A percentile compares a stretch with the other conserved stretches of the same genome.
Evolutionary conservation across 1,140 invertebrate genomes (phyloP).

Genomic region (Heliconius melpomene): DNA sequence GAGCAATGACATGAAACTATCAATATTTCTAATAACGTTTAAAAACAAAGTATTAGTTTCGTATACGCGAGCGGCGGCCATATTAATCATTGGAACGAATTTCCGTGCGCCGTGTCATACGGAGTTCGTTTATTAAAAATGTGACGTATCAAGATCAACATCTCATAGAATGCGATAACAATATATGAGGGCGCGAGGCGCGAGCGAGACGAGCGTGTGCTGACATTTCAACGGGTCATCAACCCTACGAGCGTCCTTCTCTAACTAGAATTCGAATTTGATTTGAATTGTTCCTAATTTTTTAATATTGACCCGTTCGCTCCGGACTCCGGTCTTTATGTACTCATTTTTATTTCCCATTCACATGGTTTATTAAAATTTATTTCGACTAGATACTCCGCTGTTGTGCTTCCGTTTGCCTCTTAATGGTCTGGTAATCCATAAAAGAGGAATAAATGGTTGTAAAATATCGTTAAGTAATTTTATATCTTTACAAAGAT

Average conservation of each 20-base stretch:
- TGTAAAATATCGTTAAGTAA: slow-evolving; percentile 60
- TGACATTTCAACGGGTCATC: slow-evolving; percentile 80
- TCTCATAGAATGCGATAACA: slow-evolving; percentile 67
- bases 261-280: slow-evolving; percentile 78
- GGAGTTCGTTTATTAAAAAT: slow-evolving; percentile 81
- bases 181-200: slow-evolving; percentile 46
- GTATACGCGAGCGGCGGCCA: slow-evolving; percentile 67
- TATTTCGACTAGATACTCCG: slow-evolving; percentile 55
- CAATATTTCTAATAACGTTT: slow-evolving; percentile 80
- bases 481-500: slow-evolving; percentile 69
- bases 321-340: slow-evolving; percentile 48
- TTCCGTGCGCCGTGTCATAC: slow-evolving; percentile 79
- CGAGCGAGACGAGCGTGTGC: slow-evolving; percentile 65
- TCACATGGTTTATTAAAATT: slow-evolving; percentile 67
- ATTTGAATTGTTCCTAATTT: slow-evolving; percentile 80
- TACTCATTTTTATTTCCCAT: slow-evolving; percentile 46
- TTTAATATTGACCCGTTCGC: slow-evolving; percentile 69
- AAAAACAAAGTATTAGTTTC: slow-evolving; percentile 79
- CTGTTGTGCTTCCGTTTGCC: slow-evolving; percentile 68
- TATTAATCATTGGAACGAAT: slow-evolving; percentile 81
- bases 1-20: slow-evolving; percentile 79
- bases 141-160: slow-evolving; percentile 81
- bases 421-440: slow-evolving; percentile 60
- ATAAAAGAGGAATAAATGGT: slow-evolving; percentile 61
- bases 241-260: slow-evolving; percentile 77